Base-by-base conservation (phyloP, 2,113 vertebrate genomes). In the Carassius carassius region DNA sequence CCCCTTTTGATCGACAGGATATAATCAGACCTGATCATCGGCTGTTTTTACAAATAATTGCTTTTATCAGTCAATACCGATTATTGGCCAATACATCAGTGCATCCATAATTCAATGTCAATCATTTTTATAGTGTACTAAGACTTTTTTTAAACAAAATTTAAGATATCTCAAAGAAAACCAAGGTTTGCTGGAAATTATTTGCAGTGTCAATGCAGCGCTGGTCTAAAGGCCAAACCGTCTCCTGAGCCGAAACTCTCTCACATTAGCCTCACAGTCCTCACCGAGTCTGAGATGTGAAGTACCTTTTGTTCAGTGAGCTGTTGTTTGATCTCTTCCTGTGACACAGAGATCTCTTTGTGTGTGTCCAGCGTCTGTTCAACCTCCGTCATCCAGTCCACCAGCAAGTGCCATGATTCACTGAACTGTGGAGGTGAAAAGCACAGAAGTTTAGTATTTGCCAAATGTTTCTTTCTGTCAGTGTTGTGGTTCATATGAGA, bases 381-480 rank as follows among this genome's bases (percentile, higher is more conserved):
- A 21, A 94, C 94, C 77, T 95, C 96, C 0, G 91, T 91, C 94
- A 96, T 94, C 97, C 96, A 97, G 90, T 96, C 95, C 90, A 96
- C 86, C 0, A 97, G 92, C 35, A 96, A 90, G 84, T 92, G 94
- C 92, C 95, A 95, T 0, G 96, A 96, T 86, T 97, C 96, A 12
- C 86, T 94, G 89, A 97, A 97, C 97, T 97, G 90, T 16, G 32
- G 74, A 63, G 51, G 77, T 56, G 13, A 35, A 29, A 23, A 72
- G 32, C 63, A 72, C 37, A 56, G 29, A 37, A 21, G 44, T 11
- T 49, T 5, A 32, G 16, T 12, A 25, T 16, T 79, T 44, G 35
- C 58, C 35, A 25, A 4, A 3, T 77, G 29, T 35, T 77, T 51
- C 17, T 44, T 47, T 63, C 14, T 76, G 60, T 80, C n/a, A 1